Evolutionary conservation across 2,888 invertebrate species (phyloP).

Genomic region (Diarsia mendica): DNA sequence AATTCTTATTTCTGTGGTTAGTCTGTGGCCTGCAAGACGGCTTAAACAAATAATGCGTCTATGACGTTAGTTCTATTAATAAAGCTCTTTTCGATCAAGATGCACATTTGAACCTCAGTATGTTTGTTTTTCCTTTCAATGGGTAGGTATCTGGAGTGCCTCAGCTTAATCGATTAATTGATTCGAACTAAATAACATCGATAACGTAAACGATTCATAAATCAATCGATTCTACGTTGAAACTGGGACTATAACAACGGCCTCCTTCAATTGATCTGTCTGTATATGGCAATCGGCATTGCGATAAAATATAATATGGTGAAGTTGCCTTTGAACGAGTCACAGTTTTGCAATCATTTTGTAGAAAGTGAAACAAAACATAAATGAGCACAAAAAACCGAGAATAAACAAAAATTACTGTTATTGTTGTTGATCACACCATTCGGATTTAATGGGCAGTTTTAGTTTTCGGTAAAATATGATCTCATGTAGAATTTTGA

Average conservation of each 20-base stretch:
- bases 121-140: constrained; percentile 26
- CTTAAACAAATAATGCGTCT: constrained; percentile 22
- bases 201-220: constrained; percentile 31
- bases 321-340: constrained; percentile 16
- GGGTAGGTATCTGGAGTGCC: constrained; percentile 27
- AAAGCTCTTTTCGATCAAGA: constrained; percentile 28
- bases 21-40: constrained; percentile 11
- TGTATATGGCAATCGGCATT: constrained; percentile 45
- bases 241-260: constrained; percentile 20
- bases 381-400: constrained; percentile 17
- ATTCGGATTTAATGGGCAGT: not conserved
- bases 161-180: constrained; percentile 33
- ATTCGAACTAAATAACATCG: constrained; percentile 37
- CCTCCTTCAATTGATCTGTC: constrained; percentile 44
- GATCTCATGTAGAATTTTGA: not conserved
- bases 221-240: constrained; percentile 23
- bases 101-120: constrained; percentile 30
- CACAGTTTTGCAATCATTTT: constrained; percentile 28
- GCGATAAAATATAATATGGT: constrained; percentile 19
- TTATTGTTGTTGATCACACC: constrained; percentile 15
- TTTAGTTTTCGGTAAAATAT: not conserved
- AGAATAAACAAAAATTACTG: constrained; percentile 21
- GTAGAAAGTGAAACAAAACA: constrained; percentile 29
- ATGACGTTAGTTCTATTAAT: constrained; percentile 44
- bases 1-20: constrained; percentile 21